phyloP scores from a whole-genome alignment of 2,113 vertebrate species.

The Channa argus region DNA sequence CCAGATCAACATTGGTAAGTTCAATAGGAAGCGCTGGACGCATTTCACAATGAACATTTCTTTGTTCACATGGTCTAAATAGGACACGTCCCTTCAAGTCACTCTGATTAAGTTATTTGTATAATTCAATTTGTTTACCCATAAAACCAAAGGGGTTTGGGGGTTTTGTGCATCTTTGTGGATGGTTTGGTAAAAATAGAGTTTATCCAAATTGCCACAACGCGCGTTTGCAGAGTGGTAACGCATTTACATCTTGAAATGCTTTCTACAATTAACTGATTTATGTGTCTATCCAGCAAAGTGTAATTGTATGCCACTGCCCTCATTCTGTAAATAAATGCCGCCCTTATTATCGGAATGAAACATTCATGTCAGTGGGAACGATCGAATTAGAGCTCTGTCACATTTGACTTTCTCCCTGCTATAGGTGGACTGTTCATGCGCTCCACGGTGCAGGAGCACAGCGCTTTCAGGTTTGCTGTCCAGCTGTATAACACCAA shows the following conservation, averaged over 20 bases:
- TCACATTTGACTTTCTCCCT: conserved; percentile 45
- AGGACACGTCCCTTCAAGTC: conserved; percentile 28
- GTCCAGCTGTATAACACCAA: conserved; percentile 99
- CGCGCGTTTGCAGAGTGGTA: background rate
- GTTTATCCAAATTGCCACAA: conserved; percentile 37
- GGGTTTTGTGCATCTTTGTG: conserved; percentile 23
- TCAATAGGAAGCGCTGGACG: conserved; percentile 2
- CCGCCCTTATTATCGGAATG: background rate
- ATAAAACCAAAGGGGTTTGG: too few species aligned
- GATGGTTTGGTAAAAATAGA: conserved; percentile 41
- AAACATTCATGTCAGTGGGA: conserved; percentile 5
- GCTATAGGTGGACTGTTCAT: conserved; percentile 95
- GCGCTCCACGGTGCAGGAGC: conserved; percentile 97
- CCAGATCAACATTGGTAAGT: conserved; percentile 98
- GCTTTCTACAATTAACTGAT: background rate
- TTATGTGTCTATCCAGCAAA: background rate
- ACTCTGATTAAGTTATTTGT: conserved; percentile 7
- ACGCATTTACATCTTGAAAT: background rate
- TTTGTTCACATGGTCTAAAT: conserved; percentile 28
- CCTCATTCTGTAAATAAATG: background rate
- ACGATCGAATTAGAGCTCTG: conserved; percentile 31
- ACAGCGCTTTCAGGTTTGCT: conserved; percentile 98
- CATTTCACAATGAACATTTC: background rate
- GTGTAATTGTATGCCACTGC: background rate
- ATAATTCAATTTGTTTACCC: conserved; percentile 15